Evolutionary conservation across 1,140 invertebrate genomes (phyloP), one percentile per base, ranked within the genome.

Genomic region (Philaenus spumarius): DNA sequence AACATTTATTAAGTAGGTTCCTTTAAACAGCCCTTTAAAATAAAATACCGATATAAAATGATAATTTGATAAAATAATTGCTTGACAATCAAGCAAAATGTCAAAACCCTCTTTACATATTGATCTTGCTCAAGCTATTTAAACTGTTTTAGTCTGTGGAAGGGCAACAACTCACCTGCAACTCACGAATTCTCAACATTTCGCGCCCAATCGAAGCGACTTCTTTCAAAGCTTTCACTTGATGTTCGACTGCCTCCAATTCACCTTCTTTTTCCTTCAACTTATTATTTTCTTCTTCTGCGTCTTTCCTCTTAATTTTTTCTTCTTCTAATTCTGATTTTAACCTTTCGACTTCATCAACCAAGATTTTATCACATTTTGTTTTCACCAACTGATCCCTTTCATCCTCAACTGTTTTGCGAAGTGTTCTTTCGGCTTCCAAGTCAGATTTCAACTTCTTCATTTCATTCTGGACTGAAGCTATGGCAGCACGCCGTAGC

Each of bases 181-280:
- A 72, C 70, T 87, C 84, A 63, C 84, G 75, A 24, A 87, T 80
- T 39, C 71, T 72, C 14, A 87, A 73, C 81, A 87, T 84, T 59
- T 85, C 79, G 66, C 85, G 85, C 62, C 80, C 84, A 9, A 85
- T 82, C 35, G 75, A 67, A 37, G 83, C 78, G 0, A 86, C 82
- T 69, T 86, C 83, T 69, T 86, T 86, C 1, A 87, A 68, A 1
- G 84, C 81, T 34, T 72, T 72, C 26, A 85, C 80, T 67, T 85
- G 83, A 46, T 78, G 79, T 39, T 80, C 79, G 7, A 72, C 45
- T 19, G 62, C 65, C 11, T 57, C 56, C 46, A 61, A 59, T 26
- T 67, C 60, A 37, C 61, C 62, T 17, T 47, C 40, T 37, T 83
- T 66, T 23, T 71, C 72, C 37, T 72, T 63, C 58, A 83, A 78